Percentiles rank a stretch among this genome's conserved stretches.
Conservation (phyloP, 2,113 vertebrate species). For the Delphinus delphis region DNA sequence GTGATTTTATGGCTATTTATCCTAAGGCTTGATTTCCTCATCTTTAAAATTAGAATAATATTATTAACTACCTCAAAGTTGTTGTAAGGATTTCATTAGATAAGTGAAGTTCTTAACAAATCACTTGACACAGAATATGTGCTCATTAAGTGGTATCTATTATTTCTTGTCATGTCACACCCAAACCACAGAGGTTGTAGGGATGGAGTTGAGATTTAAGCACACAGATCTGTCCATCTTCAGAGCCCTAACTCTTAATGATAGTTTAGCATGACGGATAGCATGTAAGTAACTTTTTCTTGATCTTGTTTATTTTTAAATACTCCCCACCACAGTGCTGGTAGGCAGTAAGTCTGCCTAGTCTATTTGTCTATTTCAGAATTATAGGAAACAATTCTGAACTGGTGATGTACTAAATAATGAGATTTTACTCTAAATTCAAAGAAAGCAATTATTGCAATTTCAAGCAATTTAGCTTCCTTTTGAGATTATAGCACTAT, state of each 20-base stretch:
- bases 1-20: slow-evolving; percentile 5
- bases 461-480: background rate
- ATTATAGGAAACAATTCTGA: background rate
- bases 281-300: slow-evolving; percentile 9
- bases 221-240: background rate
- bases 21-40: background rate
- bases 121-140: background rate
- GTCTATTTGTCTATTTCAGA: background rate
- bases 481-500: slow-evolving; percentile 5
- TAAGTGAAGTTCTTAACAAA: background rate
- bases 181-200: background rate
- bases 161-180: background rate
- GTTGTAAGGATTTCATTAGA: background rate
- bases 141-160: background rate
- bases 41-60: slow-evolving; percentile 12
- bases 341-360: background rate
- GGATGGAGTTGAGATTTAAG: background rate
- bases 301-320: background rate
- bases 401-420: background rate
- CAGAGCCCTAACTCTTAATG: background rate
- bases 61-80: background rate
- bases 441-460: background rate
- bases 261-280: background rate
- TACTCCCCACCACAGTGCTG: background rate
- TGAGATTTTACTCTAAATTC: background rate